Evolutionary conservation across 2,888 invertebrate species (phyloP), one percentile per base, ranked within the genome.

Genomic region (Plemyria rubiginata): DNA sequence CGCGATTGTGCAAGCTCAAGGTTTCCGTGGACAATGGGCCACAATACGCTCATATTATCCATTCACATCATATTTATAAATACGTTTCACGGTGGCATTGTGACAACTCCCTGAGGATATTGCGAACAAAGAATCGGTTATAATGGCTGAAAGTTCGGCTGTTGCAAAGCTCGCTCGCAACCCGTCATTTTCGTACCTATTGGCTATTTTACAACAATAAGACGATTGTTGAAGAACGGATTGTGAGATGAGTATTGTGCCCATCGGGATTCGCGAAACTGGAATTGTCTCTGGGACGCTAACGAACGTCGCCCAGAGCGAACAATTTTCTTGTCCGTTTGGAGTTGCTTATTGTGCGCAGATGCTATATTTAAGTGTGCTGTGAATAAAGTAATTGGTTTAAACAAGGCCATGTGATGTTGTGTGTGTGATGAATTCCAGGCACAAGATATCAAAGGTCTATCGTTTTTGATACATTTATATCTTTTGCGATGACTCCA

Each of bases 181-280:
- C 92, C 92, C 88, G 90, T 91, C 90, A 92, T 92, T 90, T 92
- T 90, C 85, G 82, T 88, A 88, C 86, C 88, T 90, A 92, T 91
- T 90, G 92, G 91, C 91, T 90, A 92, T 92, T 89, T 91, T 92
- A 89, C 84, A 85, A 92, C 90, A 92, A 92, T 90, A 87, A 84
- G 80, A 70, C 74, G 78, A 86, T 92, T 92, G 90, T 91, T 82
- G 73, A 75, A 70, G 70, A 73, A 75, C 73, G 79, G 81, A 87
- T 87, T 88, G 82, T 79, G 66, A 80, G 77, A 73, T 76, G 74
- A 70, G 83, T 78, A 87, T 90, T 90, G 85, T 87, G 79, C 73
- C 77, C 76, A 81, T 81, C 75, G 80, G 79, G 85, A 87, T 90
- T 90, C 83, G 88, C 87, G 78, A 90, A 91, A 90, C 91, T 84